Evolutionary conservation across 2,797 vertebrate species (phyloP), one percentile per base, ranked within the genome.

Genomic region (Siniperca scherzeri): DNA sequence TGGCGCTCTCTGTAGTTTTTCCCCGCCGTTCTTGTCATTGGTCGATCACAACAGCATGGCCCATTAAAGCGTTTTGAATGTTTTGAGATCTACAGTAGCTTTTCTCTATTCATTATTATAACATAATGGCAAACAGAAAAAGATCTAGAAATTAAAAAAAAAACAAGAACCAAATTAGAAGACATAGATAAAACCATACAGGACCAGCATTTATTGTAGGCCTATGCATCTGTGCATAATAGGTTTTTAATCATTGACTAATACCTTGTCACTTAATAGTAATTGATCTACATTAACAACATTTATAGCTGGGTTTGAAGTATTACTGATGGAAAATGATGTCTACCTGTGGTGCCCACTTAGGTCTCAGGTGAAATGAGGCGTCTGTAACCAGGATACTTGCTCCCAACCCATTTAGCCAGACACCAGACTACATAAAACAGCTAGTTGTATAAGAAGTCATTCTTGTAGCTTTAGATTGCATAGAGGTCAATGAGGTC

Each of bases 1-100:
- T 87, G 91, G 89, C 89, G 52, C 68, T 70, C 68, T 78, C 55
- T 85, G 80, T 84, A 86, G 90, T 89, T 91, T 92, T 92, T 92
- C 90, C 89, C 92, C 85, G 82, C 89, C 87, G 85, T 48, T 73
- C 81, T 65, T 64, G 84, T 88, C 85, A 93, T 91, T 91, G 91
- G 90, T 50, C 78, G 87, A 90, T 87, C 88, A 62, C 81, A 84
- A 69, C 91, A 89, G 87, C 86, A 53, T 81, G 88, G 81, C 67
- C 87, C 84, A 80, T 80, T 84, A 87, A 80, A 82, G 87, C 89
- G n/a, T 77, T 83, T 87, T 80, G 62, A 85, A 74, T 85, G 80
- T 76, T 77, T 66, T 50, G 36, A 62, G 52, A 81, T 50, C 60
- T 19, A 48, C 81, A 55, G 67, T 3, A 22, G 80, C 50, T 12